phyloP scores from a whole-genome alignment of 2,113 vertebrate species.

The Brevimyrus niger region DNA sequence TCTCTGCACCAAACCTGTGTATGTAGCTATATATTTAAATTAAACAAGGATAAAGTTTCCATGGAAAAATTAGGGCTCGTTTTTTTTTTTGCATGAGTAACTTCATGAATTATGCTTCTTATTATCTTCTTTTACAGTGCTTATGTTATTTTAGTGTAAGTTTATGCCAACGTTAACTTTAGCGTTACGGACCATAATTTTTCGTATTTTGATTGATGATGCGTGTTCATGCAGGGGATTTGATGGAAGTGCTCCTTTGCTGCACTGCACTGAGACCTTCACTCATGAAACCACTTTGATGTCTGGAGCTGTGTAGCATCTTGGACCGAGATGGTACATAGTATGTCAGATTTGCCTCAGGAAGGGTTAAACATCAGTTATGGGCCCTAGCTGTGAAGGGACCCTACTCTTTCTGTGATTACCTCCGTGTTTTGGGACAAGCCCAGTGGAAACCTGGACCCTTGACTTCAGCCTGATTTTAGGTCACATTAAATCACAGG shows the following conservation, averaged over 20 bases:
- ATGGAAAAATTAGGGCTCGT: neutral
- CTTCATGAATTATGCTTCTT: neutral
- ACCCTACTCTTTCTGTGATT: neutral
- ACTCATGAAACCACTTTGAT: neutral
- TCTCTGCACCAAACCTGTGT: neutral
- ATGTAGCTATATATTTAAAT: neutral
- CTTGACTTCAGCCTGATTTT: neutral
- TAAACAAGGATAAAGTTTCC: neutral
- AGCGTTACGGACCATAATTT: neutral
- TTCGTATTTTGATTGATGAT: neutral
- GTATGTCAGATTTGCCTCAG: neutral
- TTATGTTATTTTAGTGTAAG: neutral
- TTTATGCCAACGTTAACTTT: neutral
- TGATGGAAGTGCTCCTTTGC: neutral
- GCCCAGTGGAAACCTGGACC: neutral
- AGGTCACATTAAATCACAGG: neutral
- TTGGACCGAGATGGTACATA: neutral
- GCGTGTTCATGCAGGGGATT: neutral
- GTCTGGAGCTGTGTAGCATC: neutral
- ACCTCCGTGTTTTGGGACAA: neutral
- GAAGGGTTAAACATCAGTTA: neutral
- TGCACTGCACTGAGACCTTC: neutral
- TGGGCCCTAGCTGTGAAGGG: neutral
- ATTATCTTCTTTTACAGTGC: neutral
- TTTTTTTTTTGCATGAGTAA: neutral